A percentile compares a stretch with the other conserved stretches of the same genome.
phyloP scores from a whole-genome alignment of 2,797 vertebrate genomes.

The Lacerta agilis region DNA sequence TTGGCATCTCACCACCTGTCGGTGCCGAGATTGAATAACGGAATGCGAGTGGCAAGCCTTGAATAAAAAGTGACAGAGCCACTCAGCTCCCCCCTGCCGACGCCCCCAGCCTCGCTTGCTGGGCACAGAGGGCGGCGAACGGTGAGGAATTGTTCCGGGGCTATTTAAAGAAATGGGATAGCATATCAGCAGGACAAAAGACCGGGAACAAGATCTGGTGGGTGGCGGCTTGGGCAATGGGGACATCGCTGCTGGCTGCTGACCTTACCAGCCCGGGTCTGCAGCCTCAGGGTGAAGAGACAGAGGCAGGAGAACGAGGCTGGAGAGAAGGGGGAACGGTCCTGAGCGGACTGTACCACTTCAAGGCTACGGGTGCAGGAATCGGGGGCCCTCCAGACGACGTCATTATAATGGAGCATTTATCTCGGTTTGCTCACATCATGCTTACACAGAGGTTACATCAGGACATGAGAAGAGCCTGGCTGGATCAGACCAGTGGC shows the following conservation, averaged over 20 bases:
- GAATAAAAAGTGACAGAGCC: conserved; percentile 24
- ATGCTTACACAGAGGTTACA: too few relatives aligned
- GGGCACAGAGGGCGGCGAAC: neutral
- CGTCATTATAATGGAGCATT: too few relatives aligned
- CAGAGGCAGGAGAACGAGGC: neutral
- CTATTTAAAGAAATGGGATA: conserved; percentile 33
- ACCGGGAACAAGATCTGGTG: too few relatives aligned
- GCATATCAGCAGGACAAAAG: neutral
- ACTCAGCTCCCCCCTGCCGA: neutral
- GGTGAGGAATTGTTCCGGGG: accelerated
- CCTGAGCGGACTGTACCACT: neutral
- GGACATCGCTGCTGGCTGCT: accelerated
- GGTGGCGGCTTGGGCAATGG: neutral
- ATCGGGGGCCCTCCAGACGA: neutral
- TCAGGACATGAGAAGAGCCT: too few relatives aligned
- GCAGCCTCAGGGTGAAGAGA: too few relatives aligned
- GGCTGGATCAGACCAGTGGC: too few relatives aligned
- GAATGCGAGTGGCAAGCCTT: conserved; percentile 44
- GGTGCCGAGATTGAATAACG: neutral
- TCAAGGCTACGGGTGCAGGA: neutral
- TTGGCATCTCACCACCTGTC: conserved; percentile 53
- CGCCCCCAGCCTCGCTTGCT: neutral
- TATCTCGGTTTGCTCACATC: too few relatives aligned
- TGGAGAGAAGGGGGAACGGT: neutral
- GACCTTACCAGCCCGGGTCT: neutral